Evolutionary conservation across 2,888 invertebrate genomes (phyloP), one percentile per base, ranked within the genome.

Genomic region (Drosophila lacicola): DNA sequence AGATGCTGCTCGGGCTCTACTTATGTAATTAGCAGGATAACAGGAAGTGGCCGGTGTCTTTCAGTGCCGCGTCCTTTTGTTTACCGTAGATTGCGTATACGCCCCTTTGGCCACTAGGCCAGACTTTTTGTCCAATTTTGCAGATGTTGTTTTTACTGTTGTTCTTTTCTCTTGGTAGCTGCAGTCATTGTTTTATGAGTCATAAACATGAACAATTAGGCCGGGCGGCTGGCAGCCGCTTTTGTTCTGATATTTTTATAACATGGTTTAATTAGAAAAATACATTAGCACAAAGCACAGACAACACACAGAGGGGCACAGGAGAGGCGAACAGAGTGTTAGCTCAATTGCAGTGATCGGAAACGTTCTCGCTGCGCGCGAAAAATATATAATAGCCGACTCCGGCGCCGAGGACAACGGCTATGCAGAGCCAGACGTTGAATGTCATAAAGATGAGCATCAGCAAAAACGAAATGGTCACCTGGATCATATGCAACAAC

Each of bases 391-490:
- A 98, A 93, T 98, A 98, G 21, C 98, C 98, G 4, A 96, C 94
- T 0, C 96, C 97, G 2, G 97, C 97, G 21, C 98, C 98, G 2
- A 96, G 90, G 0, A 97, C 96, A 2, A 98, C 96, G 0, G 97
- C 96, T 37, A 96, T 91, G 92, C 98, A 98, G 60, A 98, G 94
- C 97, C 97, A 98, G 21, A 96, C 95, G 91, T 98, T 98, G 94
- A 97, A 98, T 1, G 98, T 98, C 98, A 98, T 98, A 92, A 98
- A 98, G 78, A 98, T 96, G 91, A 98, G 93, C 98, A 98, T 98
- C 51, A 98, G 94, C 92, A 98, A 95, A 93, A 98, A 98, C 78
- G 97, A 97, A 70, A 98, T 94, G 55, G 97, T 94, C 84, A 98
- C 96, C 93, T 98, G 98, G 19, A 98, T 85, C 77, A 97, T 95